Evolutionary conservation across 2,888 invertebrate genomes (phyloP), one percentile per base, ranked within the genome.

Genomic region (Cephus pygmeus): DNA sequence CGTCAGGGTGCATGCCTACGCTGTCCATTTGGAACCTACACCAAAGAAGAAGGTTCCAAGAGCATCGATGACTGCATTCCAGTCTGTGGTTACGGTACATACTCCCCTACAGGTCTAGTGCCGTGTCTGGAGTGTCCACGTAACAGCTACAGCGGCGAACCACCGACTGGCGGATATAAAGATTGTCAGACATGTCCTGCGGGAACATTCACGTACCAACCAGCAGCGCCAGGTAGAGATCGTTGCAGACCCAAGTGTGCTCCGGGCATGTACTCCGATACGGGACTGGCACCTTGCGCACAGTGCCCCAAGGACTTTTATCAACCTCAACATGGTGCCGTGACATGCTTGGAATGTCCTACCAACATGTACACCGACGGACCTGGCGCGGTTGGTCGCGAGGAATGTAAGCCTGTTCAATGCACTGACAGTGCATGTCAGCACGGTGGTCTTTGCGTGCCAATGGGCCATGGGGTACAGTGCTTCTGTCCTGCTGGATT

Each of bases 401-500:
- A 97, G 87, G 97, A 97, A 88, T 99, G 98, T 91, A 94, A 96
- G 81, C 94, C 96, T 1, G 96, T 98, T 0, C 96, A 96, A 84
- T 98, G 98, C 87, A 95, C 96, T 0, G 97, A 97, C 83, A 96
- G 94, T 79, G 95, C 96, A 78, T 98, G 98, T 87, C 96, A 97
- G 91, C 98, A 98, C 87, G 98, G 98, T 3, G 98, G 98, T 12
- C 93, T 98, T 1, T 98, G 98, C 89, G 95, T 97, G 11, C 96
- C 97, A 1, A 96, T 97, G 94, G 96, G 97, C 69, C 98, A 98
- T 85, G 95, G 95, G 76, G 94, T 97, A 73, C 97, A 97, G 90
- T 98, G 98, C 90, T 97, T 97, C 92, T 98, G 98, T 86, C 98
- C 98, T 0, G 98, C 98, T 87, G 98, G 98, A 77, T 98, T 98